Evolutionary conservation across 2,113 vertebrate species (phyloP), one percentile per base, ranked within the genome.

Genomic region (Ivindomyrus marchei): DNA sequence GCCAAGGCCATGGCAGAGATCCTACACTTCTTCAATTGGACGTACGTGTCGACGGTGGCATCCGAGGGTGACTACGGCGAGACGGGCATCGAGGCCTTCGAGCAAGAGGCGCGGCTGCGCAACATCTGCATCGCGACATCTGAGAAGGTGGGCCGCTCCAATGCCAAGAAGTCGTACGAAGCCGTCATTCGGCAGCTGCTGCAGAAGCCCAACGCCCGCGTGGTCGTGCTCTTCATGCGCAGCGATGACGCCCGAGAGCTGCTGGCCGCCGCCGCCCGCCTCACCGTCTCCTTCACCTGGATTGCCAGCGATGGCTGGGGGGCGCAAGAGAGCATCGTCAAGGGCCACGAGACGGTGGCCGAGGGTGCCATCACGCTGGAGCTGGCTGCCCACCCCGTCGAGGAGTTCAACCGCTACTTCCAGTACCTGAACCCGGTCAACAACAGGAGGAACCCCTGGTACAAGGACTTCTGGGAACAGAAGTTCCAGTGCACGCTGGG

Each of bases 1-100:
- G 98, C 98, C 0, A 99, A 99, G 93, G 98, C 98, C 89, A 99
- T 99, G 98, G 98, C 98, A 0, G 98, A 99, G 93, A 99, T 99
- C 93, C 80, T 99, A 47, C 94, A 98, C 0, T 97, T 96, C 93
- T 99, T 99, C 93, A 99, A 99, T 94, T 99, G 98, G 98, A 99
- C 98, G 0, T 99, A 99, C 0, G 98, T 99, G 85, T 99, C 98
- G 24, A 99, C 98, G 0, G 98, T 99, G 85, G 98, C 98, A 7
- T 99, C 98, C 0, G 98, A 99, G 91, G 98, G 98, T 0, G 98
- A 99, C 93, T 99, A 99, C 0, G 98, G 98, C 0, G 98, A 99
- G 94, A 99, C 98, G 0, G 98, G 98, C 0, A 99, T 99, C 0
- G 98, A 99, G 92, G 98, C 98, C 24, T 99, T 99, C 0, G 98